A percentile compares a stretch with the other conserved stretches of the same genome.
phyloP scores from a whole-genome alignment of 2,113 vertebrate genomes.

The Cyprinodon variegatus region DNA sequence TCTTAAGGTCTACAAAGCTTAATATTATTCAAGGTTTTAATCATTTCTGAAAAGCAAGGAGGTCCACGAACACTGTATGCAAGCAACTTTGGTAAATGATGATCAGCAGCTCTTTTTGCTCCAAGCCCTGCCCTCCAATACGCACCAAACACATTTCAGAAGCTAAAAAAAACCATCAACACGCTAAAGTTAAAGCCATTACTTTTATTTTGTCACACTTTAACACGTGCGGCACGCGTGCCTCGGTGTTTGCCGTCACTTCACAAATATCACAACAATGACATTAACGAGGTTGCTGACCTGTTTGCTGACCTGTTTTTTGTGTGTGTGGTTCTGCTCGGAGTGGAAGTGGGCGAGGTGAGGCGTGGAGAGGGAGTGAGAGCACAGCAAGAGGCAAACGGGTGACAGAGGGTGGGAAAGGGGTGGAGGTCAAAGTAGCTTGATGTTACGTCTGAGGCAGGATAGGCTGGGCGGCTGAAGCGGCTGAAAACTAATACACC shows the following conservation, averaged over 20 bases:
- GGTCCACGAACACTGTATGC: conserved; percentile 22
- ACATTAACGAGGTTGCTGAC: conserved; percentile 74
- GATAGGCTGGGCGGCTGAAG: neutral
- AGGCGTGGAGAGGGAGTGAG: conserved; percentile 33
- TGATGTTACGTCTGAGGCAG: conserved; percentile 10
- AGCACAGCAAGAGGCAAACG: conserved; percentile 30
- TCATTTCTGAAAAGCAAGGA: neutral
- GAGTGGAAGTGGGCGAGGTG: conserved; percentile 45
- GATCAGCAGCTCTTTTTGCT: conserved; percentile 12
- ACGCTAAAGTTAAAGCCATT: conserved; percentile 44
- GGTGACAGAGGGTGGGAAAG: conserved; percentile 21
- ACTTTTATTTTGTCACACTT: conserved; percentile 46
- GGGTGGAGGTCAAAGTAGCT: conserved; percentile 50
- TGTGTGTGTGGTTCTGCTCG: conserved; percentile 60
- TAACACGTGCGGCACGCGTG: conserved; percentile 33
- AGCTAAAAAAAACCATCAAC: conserved; percentile 4
- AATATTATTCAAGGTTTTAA: neutral
- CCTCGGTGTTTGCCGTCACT: conserved; percentile 14
- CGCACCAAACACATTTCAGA: neutral
- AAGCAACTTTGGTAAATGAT: conserved; percentile 16
- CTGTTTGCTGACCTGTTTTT: conserved; percentile 77
- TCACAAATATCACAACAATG: conserved; percentile 66
- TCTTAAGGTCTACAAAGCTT: neutral
- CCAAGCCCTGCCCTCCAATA: neutral
- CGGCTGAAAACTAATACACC: conserved; percentile 22